Percentiles rank a stretch among this genome's conserved stretches.
phyloP scores from a whole-genome alignment of 1,140 invertebrate species.

The Amyelois transitella region DNA sequence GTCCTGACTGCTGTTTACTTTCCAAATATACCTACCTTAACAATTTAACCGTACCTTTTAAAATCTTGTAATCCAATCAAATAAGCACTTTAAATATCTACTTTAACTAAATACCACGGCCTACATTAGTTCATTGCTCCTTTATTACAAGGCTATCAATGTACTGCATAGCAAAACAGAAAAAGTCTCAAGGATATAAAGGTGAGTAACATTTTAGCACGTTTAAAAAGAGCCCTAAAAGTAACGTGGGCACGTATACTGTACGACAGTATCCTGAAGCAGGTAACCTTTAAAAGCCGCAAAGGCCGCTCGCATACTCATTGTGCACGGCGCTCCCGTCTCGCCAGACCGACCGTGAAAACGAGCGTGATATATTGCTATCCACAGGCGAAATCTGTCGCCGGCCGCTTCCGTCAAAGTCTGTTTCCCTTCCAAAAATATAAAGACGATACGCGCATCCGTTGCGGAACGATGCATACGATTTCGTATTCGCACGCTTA shows the following conservation, averaged over 20 bases:
- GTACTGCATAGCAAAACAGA: background rate
- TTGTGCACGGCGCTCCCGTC: slow-evolving; percentile 15
- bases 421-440: slow-evolving; percentile 40
- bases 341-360: slow-evolving; percentile 29
- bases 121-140: background rate
- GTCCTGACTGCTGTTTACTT: too few species aligned
- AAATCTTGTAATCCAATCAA: background rate
- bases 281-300: slow-evolving; percentile 43
- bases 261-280: slow-evolving; percentile 14
- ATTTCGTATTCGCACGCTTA: slow-evolving; percentile 31
- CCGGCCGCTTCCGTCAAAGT: slow-evolving; percentile 18
- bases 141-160: background rate
- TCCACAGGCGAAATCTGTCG: slow-evolving; percentile 35
- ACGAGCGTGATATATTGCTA: slow-evolving; percentile 33
- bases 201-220: background rate
- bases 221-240: slow-evolving; percentile 26
- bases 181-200: background rate
- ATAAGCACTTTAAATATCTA: background rate
- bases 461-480: slow-evolving; percentile 28
- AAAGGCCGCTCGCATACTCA: slow-evolving; percentile 24
- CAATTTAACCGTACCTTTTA: background rate
- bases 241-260: background rate
- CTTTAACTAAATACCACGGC: background rate
- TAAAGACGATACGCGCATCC: slow-evolving; percentile 31
- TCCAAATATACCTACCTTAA: too few species aligned